Conservation (phyloP, 2,888 invertebrate species). For the Harpalus rufipes region DNA sequence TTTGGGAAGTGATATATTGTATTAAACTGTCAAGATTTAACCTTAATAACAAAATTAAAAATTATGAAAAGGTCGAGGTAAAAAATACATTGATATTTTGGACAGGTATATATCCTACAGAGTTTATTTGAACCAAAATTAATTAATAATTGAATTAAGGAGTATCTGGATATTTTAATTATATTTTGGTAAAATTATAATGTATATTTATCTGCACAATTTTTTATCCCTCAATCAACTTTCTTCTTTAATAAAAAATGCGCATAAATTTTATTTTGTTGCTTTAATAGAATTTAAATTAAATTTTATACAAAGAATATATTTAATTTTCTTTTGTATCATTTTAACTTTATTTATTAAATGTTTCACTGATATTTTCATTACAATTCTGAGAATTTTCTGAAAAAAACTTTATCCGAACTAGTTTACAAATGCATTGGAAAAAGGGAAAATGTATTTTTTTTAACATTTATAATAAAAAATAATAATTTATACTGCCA, state of each 20-base stretch:
- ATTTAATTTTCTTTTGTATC: neutral
- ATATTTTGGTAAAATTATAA: constrained; percentile 7
- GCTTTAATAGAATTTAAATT: constrained; percentile 19
- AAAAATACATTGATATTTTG: constrained; percentile 7
- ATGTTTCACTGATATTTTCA: too few relatives aligned
- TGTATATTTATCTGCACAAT: constrained; percentile 3
- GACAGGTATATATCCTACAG: constrained; percentile 13
- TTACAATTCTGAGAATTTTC: too few relatives aligned
- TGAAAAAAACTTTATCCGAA: too few relatives aligned
- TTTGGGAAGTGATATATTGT: constrained; percentile 37
- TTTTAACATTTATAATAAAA: too few relatives aligned
- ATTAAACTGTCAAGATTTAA: constrained; percentile 16
- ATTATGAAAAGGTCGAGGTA: neutral
- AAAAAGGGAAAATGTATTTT: too few relatives aligned
- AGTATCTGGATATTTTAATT: constrained; percentile 9
- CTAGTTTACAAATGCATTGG: too few relatives aligned
- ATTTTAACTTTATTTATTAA: neutral
- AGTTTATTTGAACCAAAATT: constrained; percentile 21
- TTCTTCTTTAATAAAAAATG: neutral
- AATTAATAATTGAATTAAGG: constrained; percentile 20
- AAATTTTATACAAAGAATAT: neutral
- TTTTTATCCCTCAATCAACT: neutral
- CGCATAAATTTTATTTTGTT: neutral
- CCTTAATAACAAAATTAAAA: constrained; percentile 6
- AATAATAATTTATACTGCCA: too few relatives aligned